Evolutionary conservation across 2,888 invertebrate genomes (phyloP).

Genomic region (Apamea epomidion): DNA sequence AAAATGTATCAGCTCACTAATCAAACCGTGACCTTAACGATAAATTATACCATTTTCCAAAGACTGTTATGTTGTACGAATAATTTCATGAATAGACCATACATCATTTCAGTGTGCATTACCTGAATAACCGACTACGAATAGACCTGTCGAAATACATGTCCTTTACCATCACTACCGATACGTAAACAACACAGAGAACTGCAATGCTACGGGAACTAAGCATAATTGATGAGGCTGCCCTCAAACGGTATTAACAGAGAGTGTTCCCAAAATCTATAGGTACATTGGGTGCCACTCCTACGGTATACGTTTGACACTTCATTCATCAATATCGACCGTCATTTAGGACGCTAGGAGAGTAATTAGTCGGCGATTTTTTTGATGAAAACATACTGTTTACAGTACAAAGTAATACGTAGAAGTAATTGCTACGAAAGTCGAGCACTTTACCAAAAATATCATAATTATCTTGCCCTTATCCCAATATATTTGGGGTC

Average conservation of each 20-base stretch:
- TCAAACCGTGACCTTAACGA: too few species aligned
- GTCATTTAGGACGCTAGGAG: conserved; percentile 11
- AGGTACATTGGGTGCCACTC: conserved; percentile 22
- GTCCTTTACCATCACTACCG: conserved; percentile 25
- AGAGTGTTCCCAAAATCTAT: conserved; percentile 43
- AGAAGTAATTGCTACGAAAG: background rate
- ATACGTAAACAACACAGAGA: conserved; percentile 52
- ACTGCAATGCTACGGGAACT: conserved; percentile 56
- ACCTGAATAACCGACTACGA: conserved; percentile 18
- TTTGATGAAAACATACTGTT: background rate
- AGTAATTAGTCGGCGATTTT: conserved; percentile 6
- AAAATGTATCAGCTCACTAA: background rate
- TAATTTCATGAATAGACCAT: background rate
- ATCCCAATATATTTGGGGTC: background rate
- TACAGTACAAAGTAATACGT: background rate
- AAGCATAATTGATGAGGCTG: conserved; percentile 61
- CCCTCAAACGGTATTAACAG: conserved; percentile 51
- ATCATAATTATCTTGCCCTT: background rate
- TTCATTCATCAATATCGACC: conserved; percentile 57
- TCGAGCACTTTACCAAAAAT: background rate
- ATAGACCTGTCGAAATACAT: conserved; percentile 25
- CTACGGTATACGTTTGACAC: conserved; percentile 38
- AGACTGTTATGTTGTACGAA: too few species aligned
- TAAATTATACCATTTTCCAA: background rate
- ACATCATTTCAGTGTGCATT: background rate